Percentiles rank a stretch among this genome's conserved stretches.
Evolutionary conservation across 2,797 vertebrate genomes (phyloP).

Genomic region (Synaphobranchus kaupii): DNA sequence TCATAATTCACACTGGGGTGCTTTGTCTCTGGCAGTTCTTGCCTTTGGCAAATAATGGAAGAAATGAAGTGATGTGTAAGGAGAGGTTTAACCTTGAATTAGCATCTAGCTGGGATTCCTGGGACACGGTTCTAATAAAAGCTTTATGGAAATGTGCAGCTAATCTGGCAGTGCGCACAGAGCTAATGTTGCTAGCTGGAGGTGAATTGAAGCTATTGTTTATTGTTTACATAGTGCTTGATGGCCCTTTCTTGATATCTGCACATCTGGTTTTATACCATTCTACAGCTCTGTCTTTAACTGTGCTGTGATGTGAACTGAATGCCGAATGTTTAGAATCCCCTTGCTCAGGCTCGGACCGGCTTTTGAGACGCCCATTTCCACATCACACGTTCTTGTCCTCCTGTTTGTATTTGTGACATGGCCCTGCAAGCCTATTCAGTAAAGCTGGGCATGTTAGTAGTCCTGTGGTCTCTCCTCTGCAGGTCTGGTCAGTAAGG

Average conservation of each 20-base stretch:
- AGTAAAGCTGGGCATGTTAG: not conserved
- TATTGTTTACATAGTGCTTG: conserved; percentile 30
- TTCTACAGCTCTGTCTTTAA: not conserved
- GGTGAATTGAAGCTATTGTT: conserved; percentile 60
- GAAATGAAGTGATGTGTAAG: conserved; percentile 28
- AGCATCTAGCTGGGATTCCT: conserved; percentile 50
- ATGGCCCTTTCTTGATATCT: conserved; percentile 21
- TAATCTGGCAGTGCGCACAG: conserved; percentile 65
- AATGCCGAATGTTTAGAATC: not conserved
- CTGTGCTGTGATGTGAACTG: not conserved
- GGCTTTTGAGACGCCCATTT: not conserved
- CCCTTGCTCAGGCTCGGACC: not conserved
- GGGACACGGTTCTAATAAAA: conserved; percentile 61
- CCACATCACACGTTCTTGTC: not conserved
- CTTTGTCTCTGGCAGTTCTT: conserved; percentile 39
- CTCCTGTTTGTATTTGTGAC: not conserved
- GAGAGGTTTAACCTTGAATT: conserved; percentile 65
- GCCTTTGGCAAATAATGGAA: conserved; percentile 22
- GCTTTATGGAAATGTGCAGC: conserved; percentile 63
- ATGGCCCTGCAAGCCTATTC: not conserved
- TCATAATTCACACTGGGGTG: conserved; percentile 34
- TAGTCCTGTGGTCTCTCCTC: not conserved
- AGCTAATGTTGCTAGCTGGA: conserved; percentile 64
- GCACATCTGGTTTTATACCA: not conserved
- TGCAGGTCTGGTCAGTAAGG: not conserved